Percentiles rank a stretch among this genome's conserved stretches.
phyloP scores from a whole-genome alignment of 1,140 invertebrate genomes.

The Melanaphis sacchari region DNA sequence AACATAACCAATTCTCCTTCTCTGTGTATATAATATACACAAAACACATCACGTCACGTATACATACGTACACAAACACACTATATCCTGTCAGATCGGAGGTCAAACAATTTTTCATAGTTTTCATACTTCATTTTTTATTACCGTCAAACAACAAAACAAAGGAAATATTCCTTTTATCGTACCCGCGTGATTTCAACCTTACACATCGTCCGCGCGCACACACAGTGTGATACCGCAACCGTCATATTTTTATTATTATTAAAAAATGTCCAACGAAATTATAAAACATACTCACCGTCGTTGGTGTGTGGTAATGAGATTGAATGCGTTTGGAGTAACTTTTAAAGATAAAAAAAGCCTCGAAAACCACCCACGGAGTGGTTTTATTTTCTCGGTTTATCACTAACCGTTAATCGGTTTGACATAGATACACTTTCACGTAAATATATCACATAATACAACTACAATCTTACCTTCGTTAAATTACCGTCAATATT shows the following conservation, averaged over 20 bases:
- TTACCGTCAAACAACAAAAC: not conserved
- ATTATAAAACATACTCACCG: not conserved
- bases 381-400: not conserved
- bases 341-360: not conserved
- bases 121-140: not conserved
- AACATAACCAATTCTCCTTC: not conserved
- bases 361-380: not conserved
- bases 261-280: not conserved
- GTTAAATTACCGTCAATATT: not conserved
- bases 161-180: constrained; percentile 21
- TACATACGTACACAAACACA: not conserved
- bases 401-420: not conserved
- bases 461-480: not conserved
- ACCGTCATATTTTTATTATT: not conserved
- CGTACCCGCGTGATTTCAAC: not conserved
- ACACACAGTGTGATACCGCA: not conserved
- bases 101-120: constrained; percentile 5
- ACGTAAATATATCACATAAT: not conserved
- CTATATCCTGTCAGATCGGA: not conserved
- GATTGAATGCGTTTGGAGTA: not conserved
- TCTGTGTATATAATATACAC: not conserved
- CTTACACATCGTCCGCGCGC: not conserved
- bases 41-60: not conserved
- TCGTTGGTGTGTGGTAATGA: not conserved
- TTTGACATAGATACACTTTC: not conserved